Conservation (phyloP, 2,888 invertebrate genomes). For the Spisula subtruncata region DNA sequence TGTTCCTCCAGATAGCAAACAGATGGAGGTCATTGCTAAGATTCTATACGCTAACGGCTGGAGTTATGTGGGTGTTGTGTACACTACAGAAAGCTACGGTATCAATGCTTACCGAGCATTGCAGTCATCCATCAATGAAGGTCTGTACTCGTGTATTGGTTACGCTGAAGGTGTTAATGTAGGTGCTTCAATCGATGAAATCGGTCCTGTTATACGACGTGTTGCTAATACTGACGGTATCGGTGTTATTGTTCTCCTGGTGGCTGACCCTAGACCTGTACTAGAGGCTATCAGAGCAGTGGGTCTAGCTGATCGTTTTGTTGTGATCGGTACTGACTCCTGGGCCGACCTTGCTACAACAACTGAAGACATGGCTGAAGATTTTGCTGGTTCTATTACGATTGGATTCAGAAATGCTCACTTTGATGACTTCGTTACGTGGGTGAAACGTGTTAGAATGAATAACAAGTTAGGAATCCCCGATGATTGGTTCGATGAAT, state of each 20-base stretch:
- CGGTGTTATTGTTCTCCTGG: conserved; percentile 84
- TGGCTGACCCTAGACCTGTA: conserved; percentile 72
- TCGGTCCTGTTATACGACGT: conserved; percentile 66
- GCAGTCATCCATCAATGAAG: conserved; percentile 56
- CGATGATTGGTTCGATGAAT: conserved; percentile 88
- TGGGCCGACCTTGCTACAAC: conserved; percentile 65
- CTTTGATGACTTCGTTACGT: conserved; percentile 80
- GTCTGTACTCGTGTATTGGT: conserved; percentile 72
- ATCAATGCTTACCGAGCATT: conserved; percentile 62
- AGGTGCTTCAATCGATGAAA: conserved; percentile 65
- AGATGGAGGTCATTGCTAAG: conserved; percentile 82
- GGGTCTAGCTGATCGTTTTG: conserved; percentile 73
- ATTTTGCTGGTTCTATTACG: conserved; percentile 73
- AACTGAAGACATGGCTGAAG: conserved; percentile 47
- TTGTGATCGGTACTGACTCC: conserved; percentile 80
- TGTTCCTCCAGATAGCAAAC: conserved; percentile 78
- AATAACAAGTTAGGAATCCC: conserved; percentile 83
- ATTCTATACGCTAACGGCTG: conserved; percentile 86
- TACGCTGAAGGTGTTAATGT: conserved; percentile 60
- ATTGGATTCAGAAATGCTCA: conserved; percentile 71
- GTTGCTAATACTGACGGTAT: conserved; percentile 71
- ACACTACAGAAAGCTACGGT: conserved; percentile 72
- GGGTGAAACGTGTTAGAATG: conserved; percentile 75
- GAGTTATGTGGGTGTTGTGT: conserved; percentile 87
- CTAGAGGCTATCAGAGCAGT: conserved; percentile 75